These are phyloP conservation scores for Nerophis ophidion DNA, from an alignment of 2,113 vertebrate genomes.

Conservation along the genomic window DNA sequence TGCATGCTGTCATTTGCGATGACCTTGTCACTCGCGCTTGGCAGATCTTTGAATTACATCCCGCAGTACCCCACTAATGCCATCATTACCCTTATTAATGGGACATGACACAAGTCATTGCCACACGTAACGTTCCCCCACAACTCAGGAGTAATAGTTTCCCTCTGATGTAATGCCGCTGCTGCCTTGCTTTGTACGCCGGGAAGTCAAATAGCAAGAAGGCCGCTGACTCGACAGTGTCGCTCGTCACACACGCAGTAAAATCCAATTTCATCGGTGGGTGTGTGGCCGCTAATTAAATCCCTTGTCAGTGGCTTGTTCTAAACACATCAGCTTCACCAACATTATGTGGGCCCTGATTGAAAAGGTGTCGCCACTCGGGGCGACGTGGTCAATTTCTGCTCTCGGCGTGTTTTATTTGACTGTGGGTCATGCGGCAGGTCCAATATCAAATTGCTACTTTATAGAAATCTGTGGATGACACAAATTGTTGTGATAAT, in stretches of 20 bases:
- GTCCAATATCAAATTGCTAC: constrained; percentile 20
- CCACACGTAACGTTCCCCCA: constrained; percentile 50
- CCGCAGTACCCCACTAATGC: constrained; percentile 49
- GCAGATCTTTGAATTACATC: constrained; percentile 59
- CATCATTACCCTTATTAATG: constrained; percentile 70
- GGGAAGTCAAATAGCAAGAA: constrained; percentile 43
- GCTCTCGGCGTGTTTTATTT: constrained; percentile 7
- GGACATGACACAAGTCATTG: constrained; percentile 65
- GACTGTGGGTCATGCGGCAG: constrained; percentile 37
- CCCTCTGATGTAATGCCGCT: constrained; percentile 39
- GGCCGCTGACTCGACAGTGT: constrained; percentile 19
- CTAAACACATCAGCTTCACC: constrained; percentile 34
- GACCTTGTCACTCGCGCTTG: constrained; percentile 61
- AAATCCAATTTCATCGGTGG: constrained; percentile 47
- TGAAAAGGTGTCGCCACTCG: constrained; percentile 34
- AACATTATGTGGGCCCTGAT: constrained; percentile 42
- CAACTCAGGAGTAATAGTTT: constrained; percentile 45
- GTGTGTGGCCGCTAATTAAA: constrained; percentile 38
- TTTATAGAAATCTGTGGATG: not conserved
- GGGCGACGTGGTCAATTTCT: constrained; percentile 22
- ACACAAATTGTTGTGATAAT: not conserved
- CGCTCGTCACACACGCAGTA: constrained; percentile 26
- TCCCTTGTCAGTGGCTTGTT: constrained; percentile 40
- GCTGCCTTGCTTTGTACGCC: constrained; percentile 39
- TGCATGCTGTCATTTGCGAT: constrained; percentile 47